Evolutionary conservation across 2,888 invertebrate species (phyloP).

Genomic region (Drosophila quasianomalipes): DNA sequence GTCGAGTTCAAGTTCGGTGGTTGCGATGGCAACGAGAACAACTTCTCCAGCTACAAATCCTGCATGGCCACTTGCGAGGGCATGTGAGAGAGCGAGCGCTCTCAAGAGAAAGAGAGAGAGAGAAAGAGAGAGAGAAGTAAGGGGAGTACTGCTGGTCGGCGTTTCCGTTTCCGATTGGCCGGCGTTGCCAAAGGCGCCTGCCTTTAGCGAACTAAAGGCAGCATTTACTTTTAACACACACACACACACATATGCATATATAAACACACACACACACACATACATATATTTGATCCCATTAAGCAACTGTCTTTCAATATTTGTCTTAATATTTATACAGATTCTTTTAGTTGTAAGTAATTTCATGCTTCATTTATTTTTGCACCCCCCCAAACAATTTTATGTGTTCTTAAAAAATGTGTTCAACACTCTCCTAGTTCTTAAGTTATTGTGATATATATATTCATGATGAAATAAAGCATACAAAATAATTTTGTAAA

Average conservation of each 20-base stretch:
- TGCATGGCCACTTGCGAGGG: constrained; percentile 86
- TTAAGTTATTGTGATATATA: constrained; percentile 74
- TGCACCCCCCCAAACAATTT: neutral
- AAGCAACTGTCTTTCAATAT: constrained; percentile 50
- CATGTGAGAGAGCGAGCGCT: constrained; percentile 64
- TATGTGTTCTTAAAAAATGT: constrained; percentile 26
- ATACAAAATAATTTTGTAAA: constrained; percentile 25
- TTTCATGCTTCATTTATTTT: constrained; percentile 59
- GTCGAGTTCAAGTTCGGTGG: constrained; percentile 87
- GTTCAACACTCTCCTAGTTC: constrained; percentile 62
- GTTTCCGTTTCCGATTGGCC: constrained; percentile 45
- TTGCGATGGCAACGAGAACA: constrained; percentile 87
- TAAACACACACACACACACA: constrained; percentile 15
- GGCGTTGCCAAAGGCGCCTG: constrained; percentile 76
- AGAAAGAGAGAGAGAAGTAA: neutral
- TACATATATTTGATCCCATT: constrained; percentile 24
- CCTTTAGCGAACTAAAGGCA: constrained; percentile 70
- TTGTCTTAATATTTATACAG: constrained; percentile 71
- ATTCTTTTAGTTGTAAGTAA: constrained; percentile 51
- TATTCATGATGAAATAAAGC: constrained; percentile 63
- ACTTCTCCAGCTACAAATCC: constrained; percentile 86
- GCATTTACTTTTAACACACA: constrained; percentile 64
- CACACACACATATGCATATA: constrained; percentile 5
- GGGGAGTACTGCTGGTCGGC: constrained; percentile 53
- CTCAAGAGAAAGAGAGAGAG: constrained; percentile 7